These are phyloP conservation scores for Trematomus loennbergii DNA, from an alignment of 2,113 vertebrate genomes.

Conservation along the genomic window DNA sequence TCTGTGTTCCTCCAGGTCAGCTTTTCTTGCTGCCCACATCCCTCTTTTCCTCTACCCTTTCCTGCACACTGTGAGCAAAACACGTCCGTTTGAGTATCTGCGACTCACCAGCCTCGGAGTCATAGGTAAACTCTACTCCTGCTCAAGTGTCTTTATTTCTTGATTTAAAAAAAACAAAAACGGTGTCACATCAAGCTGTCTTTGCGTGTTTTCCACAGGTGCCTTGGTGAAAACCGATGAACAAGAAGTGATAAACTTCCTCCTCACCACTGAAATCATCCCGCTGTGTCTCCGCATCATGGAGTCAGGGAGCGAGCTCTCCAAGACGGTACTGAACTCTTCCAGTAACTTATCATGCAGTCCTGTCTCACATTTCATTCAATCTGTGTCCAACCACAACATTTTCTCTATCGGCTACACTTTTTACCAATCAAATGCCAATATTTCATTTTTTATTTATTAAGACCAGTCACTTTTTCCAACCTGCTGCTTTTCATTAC, in stretches of 20 bases:
- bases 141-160: not conserved
- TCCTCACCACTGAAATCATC: constrained; percentile 98
- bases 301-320: constrained; percentile 98
- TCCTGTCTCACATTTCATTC: not conserved
- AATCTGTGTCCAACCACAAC: not conserved
- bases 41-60: constrained; percentile 98
- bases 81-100: constrained; percentile 96
- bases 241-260: constrained; percentile 99
- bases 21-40: constrained; percentile 97
- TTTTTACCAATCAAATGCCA: not conserved
- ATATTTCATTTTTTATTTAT: no score
- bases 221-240: constrained; percentile 98
- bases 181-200: not conserved
- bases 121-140: constrained; percentile 85
- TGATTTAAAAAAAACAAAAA: not conserved
- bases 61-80: constrained; percentile 98
- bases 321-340: constrained; percentile 90
- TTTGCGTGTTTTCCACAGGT: constrained; percentile 79
- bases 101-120: constrained; percentile 97
- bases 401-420: not conserved
- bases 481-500: not conserved
- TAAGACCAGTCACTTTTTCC: not conserved
- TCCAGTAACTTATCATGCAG: not conserved
- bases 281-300: constrained; percentile 98
- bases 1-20: constrained; percentile 86